Conservation (phyloP, 2,888 invertebrate species). For the Meiosimyza platycephala region DNA sequence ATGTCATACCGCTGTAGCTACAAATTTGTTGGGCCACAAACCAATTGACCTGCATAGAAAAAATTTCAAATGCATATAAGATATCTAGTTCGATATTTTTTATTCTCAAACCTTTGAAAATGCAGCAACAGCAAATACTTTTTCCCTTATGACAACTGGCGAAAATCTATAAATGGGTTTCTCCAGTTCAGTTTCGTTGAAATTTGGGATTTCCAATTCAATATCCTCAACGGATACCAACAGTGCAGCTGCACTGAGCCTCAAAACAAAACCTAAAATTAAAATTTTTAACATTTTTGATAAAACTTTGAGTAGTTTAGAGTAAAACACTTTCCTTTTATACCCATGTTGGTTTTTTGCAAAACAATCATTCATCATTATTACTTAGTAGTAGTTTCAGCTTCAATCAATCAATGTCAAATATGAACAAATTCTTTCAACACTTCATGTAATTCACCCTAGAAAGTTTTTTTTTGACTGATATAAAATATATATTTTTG, state of each 20-base stretch:
- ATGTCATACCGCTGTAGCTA: slow-evolving; percentile 38
- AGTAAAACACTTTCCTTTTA: too few species aligned
- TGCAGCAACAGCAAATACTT: background rate
- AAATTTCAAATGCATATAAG: too few species aligned
- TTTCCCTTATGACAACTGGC: slow-evolving; percentile 4
- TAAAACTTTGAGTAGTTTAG: too few species aligned
- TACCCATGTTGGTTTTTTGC: too few species aligned
- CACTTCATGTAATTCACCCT: too few species aligned
- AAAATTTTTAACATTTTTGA: background rate
- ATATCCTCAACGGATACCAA: background rate
- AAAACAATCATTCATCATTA: too few species aligned
- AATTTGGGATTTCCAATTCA: background rate
- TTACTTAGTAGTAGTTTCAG: too few species aligned
- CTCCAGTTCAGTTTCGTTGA: slow-evolving; percentile 15
- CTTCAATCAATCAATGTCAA: too few species aligned
- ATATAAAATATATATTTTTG: too few species aligned
- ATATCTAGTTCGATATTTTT: background rate
- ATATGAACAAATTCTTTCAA: too few species aligned
- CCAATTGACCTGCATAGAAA: slow-evolving; percentile 43
- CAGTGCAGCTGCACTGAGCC: background rate
- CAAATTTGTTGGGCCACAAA: slow-evolving; percentile 46
- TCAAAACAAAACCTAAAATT: background rate
- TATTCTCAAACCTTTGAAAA: slow-evolving; percentile 3
- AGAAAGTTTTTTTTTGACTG: too few species aligned
- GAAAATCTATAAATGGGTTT: slow-evolving; percentile 1